These are phyloP conservation scores for Drosophila lacertosa DNA, from an alignment of 1,140 invertebrate genomes.

Conservation along the genomic window DNA sequence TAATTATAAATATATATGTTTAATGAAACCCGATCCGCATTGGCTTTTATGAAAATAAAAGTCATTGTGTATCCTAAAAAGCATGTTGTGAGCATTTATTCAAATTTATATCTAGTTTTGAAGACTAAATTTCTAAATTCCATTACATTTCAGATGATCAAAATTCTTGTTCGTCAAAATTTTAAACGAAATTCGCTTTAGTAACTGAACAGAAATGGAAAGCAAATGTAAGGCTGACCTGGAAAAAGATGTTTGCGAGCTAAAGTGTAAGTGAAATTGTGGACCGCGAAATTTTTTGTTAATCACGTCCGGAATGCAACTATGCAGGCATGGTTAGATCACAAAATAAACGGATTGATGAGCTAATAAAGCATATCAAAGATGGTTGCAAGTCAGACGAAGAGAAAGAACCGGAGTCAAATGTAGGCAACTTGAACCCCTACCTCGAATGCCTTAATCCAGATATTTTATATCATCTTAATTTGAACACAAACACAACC, in stretches of 20 bases:
- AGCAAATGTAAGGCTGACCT: neutral
- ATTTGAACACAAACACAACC: slow-evolving; percentile 34
- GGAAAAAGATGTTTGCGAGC: slow-evolving; percentile 40
- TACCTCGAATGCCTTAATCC: slow-evolving; percentile 54
- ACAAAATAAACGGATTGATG: slow-evolving; percentile 53
- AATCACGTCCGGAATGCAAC: neutral
- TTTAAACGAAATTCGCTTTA: neutral
- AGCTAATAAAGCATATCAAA: slow-evolving; percentile 47
- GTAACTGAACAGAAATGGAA: neutral
- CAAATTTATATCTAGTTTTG: neutral
- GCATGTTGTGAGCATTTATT: neutral
- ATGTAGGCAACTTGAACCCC: slow-evolving; percentile 41
- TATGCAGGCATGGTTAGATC: slow-evolving; percentile 47
- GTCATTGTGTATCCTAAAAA: neutral
- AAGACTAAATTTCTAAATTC: neutral
- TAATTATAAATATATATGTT: no score
- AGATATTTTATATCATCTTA: slow-evolving; percentile 54
- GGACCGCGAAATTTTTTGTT: neutral
- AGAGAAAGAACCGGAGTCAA: slow-evolving; percentile 1
- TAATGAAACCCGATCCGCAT: no score
- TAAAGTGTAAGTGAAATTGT: slow-evolving; percentile 45
- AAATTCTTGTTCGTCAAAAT: neutral
- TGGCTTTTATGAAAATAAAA: neutral
- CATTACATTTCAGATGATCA: neutral
- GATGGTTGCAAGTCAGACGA: slow-evolving; percentile 27